Base-by-base conservation (phyloP, 2,797 vertebrate species). In the Danio tinwini region DNA sequence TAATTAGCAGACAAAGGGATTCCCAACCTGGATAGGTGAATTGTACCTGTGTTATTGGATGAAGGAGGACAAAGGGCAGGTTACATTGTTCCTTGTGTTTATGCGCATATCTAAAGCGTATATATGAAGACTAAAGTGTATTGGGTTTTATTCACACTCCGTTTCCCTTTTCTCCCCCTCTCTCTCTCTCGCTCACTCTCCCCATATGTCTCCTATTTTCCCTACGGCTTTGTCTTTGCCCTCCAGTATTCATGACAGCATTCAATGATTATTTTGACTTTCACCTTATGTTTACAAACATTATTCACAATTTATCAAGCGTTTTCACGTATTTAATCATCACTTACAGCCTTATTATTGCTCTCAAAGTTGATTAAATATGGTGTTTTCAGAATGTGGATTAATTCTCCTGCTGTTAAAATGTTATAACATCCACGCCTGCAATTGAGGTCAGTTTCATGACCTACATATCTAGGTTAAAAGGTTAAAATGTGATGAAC, bases 201-300 rank as follows among this genome's bases (percentile, higher is more conserved):
- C 64, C 42, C 52, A 53, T 42, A 44, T 71, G 72, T 55, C 71
- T 75, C 42, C 8, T 61, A 11, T 69, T 52, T 44, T 13, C 62
- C 52, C 63, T 11, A 47, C 5, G 50, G 52, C 1, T 84, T 74
- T 70, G 71, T 81, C 5, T 84, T 37, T 78, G 58, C 13, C 80
- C 74, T 72, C 61, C 9, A 65, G 61, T 45, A 10, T 19, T 63
- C 7, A 42, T 21, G 17, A 17, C 40, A 45, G 39, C 19, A 76
- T 47, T 6, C 44, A 14, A 8, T 49, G 52, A 58, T 68, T 47
- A 58, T 68, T 77, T 62, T 63, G n/a, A 42, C 47, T 4, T 16
- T 47, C 19, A 56, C 63, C 19, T 19, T 55, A 65, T 65, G 50
- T 19, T 49, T 52, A 21, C 10, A 17, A 10, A 13, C 4, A 5